These are phyloP conservation scores for Pavo muticus DNA, from an alignment of 2,113 vertebrate species.

Conservation along the genomic window DNA sequence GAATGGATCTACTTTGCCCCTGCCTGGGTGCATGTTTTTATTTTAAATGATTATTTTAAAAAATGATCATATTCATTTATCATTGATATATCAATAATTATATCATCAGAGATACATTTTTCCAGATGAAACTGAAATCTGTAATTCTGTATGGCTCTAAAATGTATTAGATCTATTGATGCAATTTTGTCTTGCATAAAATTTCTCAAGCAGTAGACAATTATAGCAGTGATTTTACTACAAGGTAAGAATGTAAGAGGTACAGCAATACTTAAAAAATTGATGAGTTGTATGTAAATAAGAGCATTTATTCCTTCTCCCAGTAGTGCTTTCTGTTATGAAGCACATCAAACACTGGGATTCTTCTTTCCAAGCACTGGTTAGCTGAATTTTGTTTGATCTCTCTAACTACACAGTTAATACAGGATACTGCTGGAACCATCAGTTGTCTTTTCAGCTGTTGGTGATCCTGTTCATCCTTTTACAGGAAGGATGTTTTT, in stretches of 20 bases:
- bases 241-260: not conserved
- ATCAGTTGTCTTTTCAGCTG: accelerated
- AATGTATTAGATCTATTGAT: not conserved
- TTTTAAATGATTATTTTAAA: not conserved
- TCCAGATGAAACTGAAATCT: not conserved
- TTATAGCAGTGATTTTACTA: not conserved
- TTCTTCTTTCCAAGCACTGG: not conserved
- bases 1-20: not conserved
- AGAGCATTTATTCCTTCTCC: not conserved
- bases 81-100: not conserved
- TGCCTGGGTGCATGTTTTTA: not conserved
- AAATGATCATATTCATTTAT: not conserved
- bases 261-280: not conserved
- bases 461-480: not conserved
- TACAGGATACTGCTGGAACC: not conserved
- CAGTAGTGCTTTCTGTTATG: not conserved
- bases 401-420: not conserved
- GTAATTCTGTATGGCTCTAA: not conserved
- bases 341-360: not conserved
- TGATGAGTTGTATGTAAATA: not conserved
- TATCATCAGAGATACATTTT: not conserved
- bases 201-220: not conserved
- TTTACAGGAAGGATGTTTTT: not conserved
- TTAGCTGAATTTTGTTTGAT: not conserved
- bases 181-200: not conserved